A percentile compares a stretch with the other conserved stretches of the same genome.
Evolutionary conservation across 2,113 vertebrate species (phyloP).

Genomic region (Callospermophilus lateralis): DNA sequence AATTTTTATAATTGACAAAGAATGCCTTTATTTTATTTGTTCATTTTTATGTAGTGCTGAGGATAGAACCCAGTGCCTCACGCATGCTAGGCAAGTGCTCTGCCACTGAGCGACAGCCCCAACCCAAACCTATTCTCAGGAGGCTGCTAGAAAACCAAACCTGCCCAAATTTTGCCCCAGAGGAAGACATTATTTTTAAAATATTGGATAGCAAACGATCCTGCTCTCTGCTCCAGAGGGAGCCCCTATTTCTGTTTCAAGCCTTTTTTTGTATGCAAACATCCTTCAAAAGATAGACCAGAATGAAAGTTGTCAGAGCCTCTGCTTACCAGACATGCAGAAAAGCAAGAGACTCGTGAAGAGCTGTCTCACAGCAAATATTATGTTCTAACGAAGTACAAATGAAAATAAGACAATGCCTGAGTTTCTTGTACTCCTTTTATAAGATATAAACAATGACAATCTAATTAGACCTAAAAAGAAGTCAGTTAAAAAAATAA

Average conservation of each 20-base stretch:
- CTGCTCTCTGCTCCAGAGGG: background rate
- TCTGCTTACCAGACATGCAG: background rate
- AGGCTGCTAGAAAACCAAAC: slow-evolving; percentile 36
- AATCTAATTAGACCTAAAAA: background rate
- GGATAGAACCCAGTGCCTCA: too few species aligned
- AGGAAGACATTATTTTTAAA: slow-evolving; percentile 20
- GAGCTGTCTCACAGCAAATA: background rate
- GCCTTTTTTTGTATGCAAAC: slow-evolving; percentile 17
- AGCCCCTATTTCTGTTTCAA: slow-evolving; percentile 31
- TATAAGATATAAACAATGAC: background rate
- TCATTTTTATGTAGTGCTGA: too few species aligned
- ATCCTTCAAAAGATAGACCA: slow-evolving; percentile 15
- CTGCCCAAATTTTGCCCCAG: background rate
- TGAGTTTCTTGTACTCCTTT: slow-evolving; percentile 10
- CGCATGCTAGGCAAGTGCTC: too few species aligned
- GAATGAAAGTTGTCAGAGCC: background rate
- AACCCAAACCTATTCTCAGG: background rate
- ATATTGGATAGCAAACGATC: slow-evolving; percentile 29
- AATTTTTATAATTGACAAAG: too few species aligned
- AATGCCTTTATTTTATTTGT: too few species aligned
- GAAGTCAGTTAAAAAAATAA: slow-evolving; percentile 15
- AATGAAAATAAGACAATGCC: slow-evolving; percentile 2
- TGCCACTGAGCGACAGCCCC: too few species aligned
- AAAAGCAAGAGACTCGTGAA: background rate
- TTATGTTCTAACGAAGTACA: background rate